phyloP scores from a whole-genome alignment of 2,113 vertebrate genomes.

The Etia nguti region DNA sequence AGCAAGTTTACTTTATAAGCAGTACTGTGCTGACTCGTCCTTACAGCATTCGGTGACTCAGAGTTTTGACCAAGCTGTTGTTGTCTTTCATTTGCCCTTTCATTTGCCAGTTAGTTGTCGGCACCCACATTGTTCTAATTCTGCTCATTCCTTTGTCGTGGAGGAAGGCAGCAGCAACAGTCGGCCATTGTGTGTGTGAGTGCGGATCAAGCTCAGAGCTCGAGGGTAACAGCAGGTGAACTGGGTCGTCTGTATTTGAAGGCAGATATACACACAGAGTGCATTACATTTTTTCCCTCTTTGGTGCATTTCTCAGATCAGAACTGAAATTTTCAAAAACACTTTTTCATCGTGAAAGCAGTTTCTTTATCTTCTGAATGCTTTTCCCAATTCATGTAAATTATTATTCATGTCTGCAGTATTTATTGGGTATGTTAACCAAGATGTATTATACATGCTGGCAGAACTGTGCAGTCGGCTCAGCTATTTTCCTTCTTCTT shows the following conservation, averaged over 20 bases:
- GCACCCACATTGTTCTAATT: conserved; percentile 40
- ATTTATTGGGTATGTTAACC: background rate
- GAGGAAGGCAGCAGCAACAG: conserved; percentile 17
- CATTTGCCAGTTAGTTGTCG: conserved; percentile 6
- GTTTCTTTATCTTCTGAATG: background rate
- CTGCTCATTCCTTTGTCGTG: conserved; percentile 28
- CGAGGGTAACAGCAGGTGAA: conserved; percentile 55
- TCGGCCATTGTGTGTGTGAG: background rate
- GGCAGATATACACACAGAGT: background rate
- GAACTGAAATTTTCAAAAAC: background rate
- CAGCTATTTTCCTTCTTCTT: background rate
- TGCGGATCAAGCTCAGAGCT: conserved; percentile 1
- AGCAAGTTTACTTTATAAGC: background rate
- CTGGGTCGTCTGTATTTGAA: background rate
- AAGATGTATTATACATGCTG: background rate
- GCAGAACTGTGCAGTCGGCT: background rate
- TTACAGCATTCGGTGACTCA: background rate
- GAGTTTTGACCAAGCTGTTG: background rate
- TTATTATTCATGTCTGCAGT: background rate
- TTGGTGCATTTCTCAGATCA: background rate
- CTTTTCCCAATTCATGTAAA: background rate
- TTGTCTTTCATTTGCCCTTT: conserved; percentile 14
- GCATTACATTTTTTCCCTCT: background rate
- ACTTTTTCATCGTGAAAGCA: background rate
- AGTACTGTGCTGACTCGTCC: background rate